A percentile compares a stretch with the other conserved stretches of the same genome.
Conservation (phyloP, 2,797 vertebrate species). For the Clamator glandarius region DNA sequence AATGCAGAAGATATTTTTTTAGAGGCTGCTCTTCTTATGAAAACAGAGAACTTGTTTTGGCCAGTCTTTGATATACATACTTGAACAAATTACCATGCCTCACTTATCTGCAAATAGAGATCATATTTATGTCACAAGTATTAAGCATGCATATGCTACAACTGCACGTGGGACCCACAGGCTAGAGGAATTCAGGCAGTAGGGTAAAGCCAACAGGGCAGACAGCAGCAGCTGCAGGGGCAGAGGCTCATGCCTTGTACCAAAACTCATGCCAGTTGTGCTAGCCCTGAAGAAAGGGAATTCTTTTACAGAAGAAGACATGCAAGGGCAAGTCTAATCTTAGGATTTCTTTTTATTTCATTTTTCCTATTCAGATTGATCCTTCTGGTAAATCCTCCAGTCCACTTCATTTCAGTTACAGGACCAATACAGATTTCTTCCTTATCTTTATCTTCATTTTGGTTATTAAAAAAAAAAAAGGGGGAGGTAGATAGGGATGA, state of each 20-base stretch:
- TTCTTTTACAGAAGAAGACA: background rate
- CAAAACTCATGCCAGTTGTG: background rate
- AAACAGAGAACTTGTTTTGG: background rate
- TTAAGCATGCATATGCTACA: background rate
- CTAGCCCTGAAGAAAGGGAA: background rate
- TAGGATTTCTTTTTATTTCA: background rate
- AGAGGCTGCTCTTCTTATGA: background rate
- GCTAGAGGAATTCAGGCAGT: background rate
- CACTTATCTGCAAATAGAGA: conserved; percentile 1
- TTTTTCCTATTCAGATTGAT: background rate
- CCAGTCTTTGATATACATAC: background rate
- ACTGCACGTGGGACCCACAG: background rate
- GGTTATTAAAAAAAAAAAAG: background rate
- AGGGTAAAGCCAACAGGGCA: background rate
- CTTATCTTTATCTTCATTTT: background rate
- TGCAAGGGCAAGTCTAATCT: background rate
- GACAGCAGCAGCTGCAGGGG: conserved; percentile 28
- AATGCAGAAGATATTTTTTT: background rate
- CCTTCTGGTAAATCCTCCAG: background rate
- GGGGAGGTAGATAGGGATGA: background rate
- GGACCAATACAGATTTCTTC: background rate
- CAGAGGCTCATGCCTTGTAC: background rate
- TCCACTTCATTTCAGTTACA: background rate
- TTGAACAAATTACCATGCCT: conserved; percentile 7
- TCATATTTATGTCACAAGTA: conserved; percentile 28